These are phyloP conservation scores for Pempheris klunzingeri DNA, from an alignment of 2,797 vertebrate genomes.

Conservation along the genomic window DNA sequence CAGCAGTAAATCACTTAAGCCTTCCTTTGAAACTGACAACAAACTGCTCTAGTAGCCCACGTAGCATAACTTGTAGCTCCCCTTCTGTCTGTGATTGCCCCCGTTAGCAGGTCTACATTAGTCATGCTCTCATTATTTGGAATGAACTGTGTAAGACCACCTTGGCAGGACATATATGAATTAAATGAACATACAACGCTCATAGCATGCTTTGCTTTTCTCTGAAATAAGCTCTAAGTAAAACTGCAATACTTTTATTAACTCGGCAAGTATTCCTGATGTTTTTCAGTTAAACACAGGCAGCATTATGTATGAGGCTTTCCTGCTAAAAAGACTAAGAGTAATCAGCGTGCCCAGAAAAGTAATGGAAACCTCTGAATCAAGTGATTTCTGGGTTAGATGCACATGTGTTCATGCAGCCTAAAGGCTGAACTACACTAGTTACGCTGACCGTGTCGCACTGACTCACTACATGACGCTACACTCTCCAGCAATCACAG, in stretches of 20 bases:
- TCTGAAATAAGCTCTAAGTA: background rate
- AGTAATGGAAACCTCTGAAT: background rate
- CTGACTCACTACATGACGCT: too few relatives aligned
- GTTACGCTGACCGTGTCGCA: too few relatives aligned
- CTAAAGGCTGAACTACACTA: background rate
- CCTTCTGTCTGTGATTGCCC: background rate
- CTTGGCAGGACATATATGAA: background rate
- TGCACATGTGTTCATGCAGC: background rate
- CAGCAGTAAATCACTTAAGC: slow-evolving; percentile 4
- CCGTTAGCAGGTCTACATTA: background rate
- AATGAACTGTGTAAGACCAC: background rate
- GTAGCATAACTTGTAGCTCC: background rate
- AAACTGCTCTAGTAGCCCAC: background rate
- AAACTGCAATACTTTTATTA: background rate
- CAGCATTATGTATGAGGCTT: background rate
- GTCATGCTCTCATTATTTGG: background rate
- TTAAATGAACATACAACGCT: background rate
- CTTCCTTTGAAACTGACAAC: slow-evolving; percentile 1
- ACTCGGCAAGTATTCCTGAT: background rate
- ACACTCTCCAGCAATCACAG: too few relatives aligned
- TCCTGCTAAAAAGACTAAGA: background rate
- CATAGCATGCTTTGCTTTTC: background rate
- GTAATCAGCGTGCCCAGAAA: background rate
- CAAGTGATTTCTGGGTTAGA: background rate
- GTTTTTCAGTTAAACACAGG: background rate